Evolutionary conservation across 2,888 invertebrate genomes (phyloP), one percentile per base, ranked within the genome.

Genomic region (Dinocampus coccinellae): DNA sequence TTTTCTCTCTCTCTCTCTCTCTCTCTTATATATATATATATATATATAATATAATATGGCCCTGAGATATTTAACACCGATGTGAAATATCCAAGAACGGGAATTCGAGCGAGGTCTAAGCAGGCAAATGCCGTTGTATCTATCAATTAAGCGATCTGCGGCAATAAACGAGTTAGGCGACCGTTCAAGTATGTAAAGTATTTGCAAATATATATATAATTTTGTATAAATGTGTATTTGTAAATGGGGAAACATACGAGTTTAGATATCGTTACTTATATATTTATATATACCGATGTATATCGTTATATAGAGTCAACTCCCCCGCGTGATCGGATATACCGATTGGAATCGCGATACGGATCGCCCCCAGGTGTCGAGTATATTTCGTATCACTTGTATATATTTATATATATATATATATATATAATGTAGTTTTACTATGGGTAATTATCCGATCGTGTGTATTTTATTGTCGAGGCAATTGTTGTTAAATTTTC

Each of bases 101-200:
- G 33, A 69, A 69, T 57, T 58, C 57, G 57, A 58, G 39, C 60
- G 64, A 63, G 63, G 47, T 47, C 47, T 47, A 47, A 52, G 2
- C 55, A 22, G 16, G 63, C 47, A 47, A 33, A 58, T 58, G 33
- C 58, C 24, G 58, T 65, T 70, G 65, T 70, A 70, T 70, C 70
- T 70, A 70, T 70, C 70, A 70, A 70, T 70, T 70, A 60, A 70
- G 52, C 52, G 64, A 64, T 64, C 47, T 36, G 26, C 10, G 39
- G 42, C 29, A 34, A 58, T 65, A 16, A 24, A 62, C 39, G 63
- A 47, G 42, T 42, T 42, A 29, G 34, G 22, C n/a, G 53, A 33
- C 34, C 47, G 39, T 58, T 60, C 33, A 47, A 33, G n/a, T 34
- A 20, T 60, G 29, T 34, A 47, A 47, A 47, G 16, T 47, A 47